A percentile compares a stretch with the other conserved stretches of the same genome.
Conservation (phyloP, 2,113 vertebrate genomes). For the Danionella cerebrum region DNA sequence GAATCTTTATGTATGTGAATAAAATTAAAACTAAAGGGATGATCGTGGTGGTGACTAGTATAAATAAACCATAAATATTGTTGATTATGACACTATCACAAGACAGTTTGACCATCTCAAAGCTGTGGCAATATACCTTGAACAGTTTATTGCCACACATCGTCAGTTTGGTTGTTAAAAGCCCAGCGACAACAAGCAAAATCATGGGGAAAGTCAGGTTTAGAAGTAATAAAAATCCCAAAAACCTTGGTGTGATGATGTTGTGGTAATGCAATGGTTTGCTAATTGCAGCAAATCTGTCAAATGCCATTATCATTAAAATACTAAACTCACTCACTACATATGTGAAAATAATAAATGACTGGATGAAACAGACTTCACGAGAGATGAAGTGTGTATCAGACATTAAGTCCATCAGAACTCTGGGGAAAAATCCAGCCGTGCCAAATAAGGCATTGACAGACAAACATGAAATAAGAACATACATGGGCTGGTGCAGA, state of each 20-base stretch:
- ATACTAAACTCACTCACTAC: conserved; percentile 63
- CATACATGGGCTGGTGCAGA: conserved; percentile 61
- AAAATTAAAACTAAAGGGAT: conserved; percentile 39
- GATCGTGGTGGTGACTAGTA: conserved; percentile 24
- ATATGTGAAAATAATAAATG: conserved; percentile 59
- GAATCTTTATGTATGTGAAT: conserved; percentile 31
- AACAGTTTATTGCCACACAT: conserved; percentile 52
- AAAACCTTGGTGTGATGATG: conserved; percentile 48
- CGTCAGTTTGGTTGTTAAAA: conserved; percentile 40
- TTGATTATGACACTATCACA: conserved; percentile 32
- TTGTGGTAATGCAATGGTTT: conserved; percentile 57
- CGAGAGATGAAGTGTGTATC: conserved; percentile 53
- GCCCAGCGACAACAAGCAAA: conserved; percentile 33
- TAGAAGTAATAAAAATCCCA: conserved; percentile 22
- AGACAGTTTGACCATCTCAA: conserved; percentile 51
- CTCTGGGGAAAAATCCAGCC: conserved; percentile 56
- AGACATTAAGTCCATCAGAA: conserved; percentile 51
- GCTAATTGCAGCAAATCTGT: conserved; percentile 62
- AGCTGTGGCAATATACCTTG: conserved; percentile 58
- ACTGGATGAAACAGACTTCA: conserved; percentile 51
- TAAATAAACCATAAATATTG: neutral
- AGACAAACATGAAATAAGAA: conserved; percentile 57
- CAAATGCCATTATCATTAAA: conserved; percentile 63
- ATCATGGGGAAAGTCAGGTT: conserved; percentile 41
- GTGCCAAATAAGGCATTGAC: conserved; percentile 63